Percentiles rank a stretch among this genome's conserved stretches.
These are phyloP conservation scores for Aricia agestis DNA, from an alignment of 1,140 invertebrate species.

Conservation along the genomic window DNA sequence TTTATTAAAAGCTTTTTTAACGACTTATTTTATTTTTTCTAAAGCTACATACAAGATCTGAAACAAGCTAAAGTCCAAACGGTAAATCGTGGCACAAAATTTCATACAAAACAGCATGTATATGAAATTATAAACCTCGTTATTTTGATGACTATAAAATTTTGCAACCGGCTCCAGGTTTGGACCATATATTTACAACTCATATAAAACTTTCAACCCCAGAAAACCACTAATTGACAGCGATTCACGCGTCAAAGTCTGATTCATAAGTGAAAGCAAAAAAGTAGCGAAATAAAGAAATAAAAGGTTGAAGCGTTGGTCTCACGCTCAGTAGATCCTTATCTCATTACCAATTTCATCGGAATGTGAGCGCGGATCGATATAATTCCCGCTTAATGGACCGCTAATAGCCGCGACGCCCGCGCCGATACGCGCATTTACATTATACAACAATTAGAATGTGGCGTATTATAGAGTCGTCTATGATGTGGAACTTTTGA, in stretches of 20 bases:
- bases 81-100: too few relatives aligned
- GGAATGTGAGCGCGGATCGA: slow-evolving; percentile 60
- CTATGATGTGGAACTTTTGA: too few relatives aligned
- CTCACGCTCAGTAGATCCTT: slow-evolving; percentile 48
- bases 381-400: slow-evolving; percentile 63
- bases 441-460: background rate
- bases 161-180: too few relatives aligned
- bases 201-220: background rate
- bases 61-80: too few relatives aligned
- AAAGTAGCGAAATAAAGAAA: background rate
- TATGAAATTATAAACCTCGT: too few relatives aligned
- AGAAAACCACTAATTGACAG: background rate
- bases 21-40: too few relatives aligned
- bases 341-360: slow-evolving; percentile 69
- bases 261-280: slow-evolving; percentile 9
- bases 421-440: background rate
- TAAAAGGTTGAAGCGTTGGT: slow-evolving; percentile 5
- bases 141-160: too few relatives aligned
- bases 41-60: too few relatives aligned
- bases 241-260: background rate
- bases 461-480: background rate
- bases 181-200: too few relatives aligned
- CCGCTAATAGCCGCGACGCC: slow-evolving; percentile 54
- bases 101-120: too few relatives aligned
- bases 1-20: too few relatives aligned